Evolutionary conservation across 2,888 invertebrate genomes (phyloP), one percentile per base, ranked within the genome.

Genomic region (Drosophila pegasa): DNA sequence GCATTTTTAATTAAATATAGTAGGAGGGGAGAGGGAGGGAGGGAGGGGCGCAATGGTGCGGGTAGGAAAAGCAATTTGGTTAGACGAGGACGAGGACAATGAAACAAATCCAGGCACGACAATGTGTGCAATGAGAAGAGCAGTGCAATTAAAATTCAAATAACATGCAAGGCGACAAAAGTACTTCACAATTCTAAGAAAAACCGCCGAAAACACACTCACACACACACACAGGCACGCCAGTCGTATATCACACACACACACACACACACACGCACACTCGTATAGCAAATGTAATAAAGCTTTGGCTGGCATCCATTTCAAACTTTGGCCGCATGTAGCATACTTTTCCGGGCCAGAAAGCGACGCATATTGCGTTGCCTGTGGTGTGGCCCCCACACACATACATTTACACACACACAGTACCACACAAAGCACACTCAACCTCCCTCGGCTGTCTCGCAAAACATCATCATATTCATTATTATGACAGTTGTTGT

Each of bases 401-500:
- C 16, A 29, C 16, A 12, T n/a, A n/a, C n/a, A n/a, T n/a, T n/a
- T n/a, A n/a, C 37, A 5, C n/a, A 8, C 9, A 38, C 27, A 4
- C n/a, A 0, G n/a, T n/a, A n/a, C n/a, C 22, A 0, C 12, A 8
- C 18, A 14, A 10, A 3, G 27, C 27, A 29, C 10, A 0, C 22
- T 0, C n/a, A 7, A 10, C 5, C 22, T 10, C 10, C 12, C 20
- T 8, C 25, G 16, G 29, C 20, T 55, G 64, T 54, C 64, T 57
- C 73, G 72, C 73, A 75, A 77, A 88, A 75, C 84, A 88, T 86
- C 85, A 88, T 84, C 87, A 84, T 87, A 87, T 85, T 82, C 85
- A 87, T 87, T 88, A 87, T 87, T 87, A 87, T 88, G 88, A 87
- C 87, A 88, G 85, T 87, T 88, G 87, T 87, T 86, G 86, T 88